Base-by-base conservation (phyloP, 2,113 vertebrate genomes). In the Caloenas nicobarica region DNA sequence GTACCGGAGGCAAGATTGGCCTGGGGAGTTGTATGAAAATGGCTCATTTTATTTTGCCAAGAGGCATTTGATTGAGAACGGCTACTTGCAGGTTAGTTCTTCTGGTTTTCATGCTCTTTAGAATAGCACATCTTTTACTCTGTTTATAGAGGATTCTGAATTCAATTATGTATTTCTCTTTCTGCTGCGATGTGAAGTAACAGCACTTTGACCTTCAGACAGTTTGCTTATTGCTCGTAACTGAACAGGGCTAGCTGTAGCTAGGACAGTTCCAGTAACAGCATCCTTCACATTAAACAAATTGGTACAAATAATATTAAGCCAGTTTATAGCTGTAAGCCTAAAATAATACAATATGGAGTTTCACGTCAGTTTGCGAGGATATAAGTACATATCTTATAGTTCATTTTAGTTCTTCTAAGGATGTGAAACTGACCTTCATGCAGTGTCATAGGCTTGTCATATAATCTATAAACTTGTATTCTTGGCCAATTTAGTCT, bases 1-100 rank as follows among this genome's bases (percentile, higher is more conserved):
- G 1, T 99, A 98, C 8, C 98, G 99, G 13, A 97, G 99, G 25
- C 99, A 99, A 91, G 99, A 99, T 93, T 99, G 99, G 99, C 96
- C 97, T 5, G 99, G 99, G 28, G 99, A 99, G 79, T 98, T 99
- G 12, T 99, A 98, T 93, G 99, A 99, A 97, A 99, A 99, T 62
- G 99, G 99, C 10, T 99, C 99, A 0, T 99, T 99, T 95, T 99
- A 99, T 96, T 98, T 99, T 91, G 97, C 98, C 78, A 98, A 97
- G n/a, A 98, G 88, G 66, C 94, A 98, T 23, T 95, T 99, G 66
- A 95, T 99, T 60, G 38, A 98, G 79, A 38, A 97, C 24, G 98
- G 98, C 10, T 91, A 97, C 14, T 58, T 99, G 81, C 99, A 99
- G 99, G 99, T 99, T 88, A 89, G 95, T 97, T n/a, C 54, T 74